phyloP scores from a whole-genome alignment of 2,888 invertebrate species.

The Sinhomidia bicolor region DNA sequence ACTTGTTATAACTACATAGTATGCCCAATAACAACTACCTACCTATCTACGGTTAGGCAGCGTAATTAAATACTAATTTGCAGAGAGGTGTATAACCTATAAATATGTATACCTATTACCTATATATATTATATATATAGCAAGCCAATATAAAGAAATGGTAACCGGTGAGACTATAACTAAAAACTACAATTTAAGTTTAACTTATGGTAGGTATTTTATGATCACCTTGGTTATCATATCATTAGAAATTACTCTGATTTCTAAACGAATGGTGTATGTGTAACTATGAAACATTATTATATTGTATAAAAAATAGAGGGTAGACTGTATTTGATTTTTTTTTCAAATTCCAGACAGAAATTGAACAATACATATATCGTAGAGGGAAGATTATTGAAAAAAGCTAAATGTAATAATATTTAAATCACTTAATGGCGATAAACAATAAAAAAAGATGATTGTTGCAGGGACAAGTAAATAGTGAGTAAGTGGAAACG shows the following conservation, averaged over 20 bases:
- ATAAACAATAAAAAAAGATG: neutral
- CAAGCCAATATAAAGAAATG: neutral
- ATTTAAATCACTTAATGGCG: neutral
- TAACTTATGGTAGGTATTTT: neutral
- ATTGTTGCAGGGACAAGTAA: neutral
- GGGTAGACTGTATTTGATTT: too few species aligned
- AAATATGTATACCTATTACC: too few species aligned
- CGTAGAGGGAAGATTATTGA: neutral
- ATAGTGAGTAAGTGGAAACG: too few species aligned
- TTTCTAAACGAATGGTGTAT: neutral
- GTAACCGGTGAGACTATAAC: slow-evolving; percentile 26
- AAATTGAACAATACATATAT: too few species aligned
- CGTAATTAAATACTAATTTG: too few species aligned
- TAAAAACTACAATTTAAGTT: neutral
- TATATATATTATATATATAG: neutral
- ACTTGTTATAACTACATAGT: too few species aligned
- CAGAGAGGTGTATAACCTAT: too few species aligned
- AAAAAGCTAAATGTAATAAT: neutral
- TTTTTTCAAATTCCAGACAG: too few species aligned
- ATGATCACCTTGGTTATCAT: slow-evolving; percentile 2
- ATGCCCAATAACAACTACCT: too few species aligned
- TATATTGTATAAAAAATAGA: too few species aligned
- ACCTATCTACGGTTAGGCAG: too few species aligned
- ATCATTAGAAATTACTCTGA: neutral
- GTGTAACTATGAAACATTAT: too few species aligned